Evolutionary conservation across 2,797 vertebrate genomes (phyloP).

Genomic region (Staurois parvus): DNA sequence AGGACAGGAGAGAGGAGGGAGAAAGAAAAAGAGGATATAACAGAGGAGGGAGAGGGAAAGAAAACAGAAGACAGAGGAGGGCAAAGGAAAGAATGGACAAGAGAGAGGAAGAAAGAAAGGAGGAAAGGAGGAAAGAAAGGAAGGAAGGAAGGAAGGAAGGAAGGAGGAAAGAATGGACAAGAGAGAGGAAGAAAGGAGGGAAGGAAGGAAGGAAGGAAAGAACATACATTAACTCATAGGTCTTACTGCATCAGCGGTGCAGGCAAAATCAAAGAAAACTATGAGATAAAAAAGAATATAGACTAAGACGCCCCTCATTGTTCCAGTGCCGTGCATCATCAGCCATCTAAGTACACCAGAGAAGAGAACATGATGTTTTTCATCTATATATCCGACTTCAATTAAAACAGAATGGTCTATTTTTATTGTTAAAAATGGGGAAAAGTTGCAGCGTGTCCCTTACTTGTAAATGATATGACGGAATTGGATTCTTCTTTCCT

Average conservation of each 20-base stretch:
- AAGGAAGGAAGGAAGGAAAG: too few species aligned
- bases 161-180: rapidly evolving
- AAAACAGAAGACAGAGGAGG: too few species aligned
- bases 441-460: background rate
- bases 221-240: too few species aligned
- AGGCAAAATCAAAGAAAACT: background rate
- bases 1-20: too few species aligned
- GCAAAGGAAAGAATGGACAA: background rate
- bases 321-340: background rate
- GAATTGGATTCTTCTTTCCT: conserved; percentile 13
- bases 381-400: background rate
- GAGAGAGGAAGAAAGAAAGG: background rate
- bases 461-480: conserved; percentile 28
- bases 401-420: background rate
- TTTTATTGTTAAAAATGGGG: background rate
- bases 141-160: too few species aligned
- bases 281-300: background rate
- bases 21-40: too few species aligned
- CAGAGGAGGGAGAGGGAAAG: too few species aligned
- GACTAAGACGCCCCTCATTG: background rate
- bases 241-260: too few species aligned
- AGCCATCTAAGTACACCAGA: background rate
- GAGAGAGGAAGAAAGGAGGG: too few species aligned
- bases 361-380: background rate
- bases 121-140: too few species aligned